Evolutionary conservation across 2,113 vertebrate genomes (phyloP).

Genomic region (Isichthys henryi): DNA sequence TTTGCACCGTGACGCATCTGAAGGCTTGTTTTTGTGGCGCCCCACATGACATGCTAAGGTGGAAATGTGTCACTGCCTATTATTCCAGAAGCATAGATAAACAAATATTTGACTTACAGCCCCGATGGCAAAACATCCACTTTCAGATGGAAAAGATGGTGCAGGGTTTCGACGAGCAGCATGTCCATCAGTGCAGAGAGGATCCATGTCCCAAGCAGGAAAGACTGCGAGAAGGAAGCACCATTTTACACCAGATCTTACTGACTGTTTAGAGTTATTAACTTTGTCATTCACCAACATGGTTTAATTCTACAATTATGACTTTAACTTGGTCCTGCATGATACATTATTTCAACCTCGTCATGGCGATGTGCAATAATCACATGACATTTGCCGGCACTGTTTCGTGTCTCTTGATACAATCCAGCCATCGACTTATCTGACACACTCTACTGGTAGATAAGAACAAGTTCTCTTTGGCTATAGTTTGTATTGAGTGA

Average conservation of each 20-base stretch:
- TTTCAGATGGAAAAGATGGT: slow-evolving; percentile 51
- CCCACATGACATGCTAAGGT: background rate
- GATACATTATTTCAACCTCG: background rate
- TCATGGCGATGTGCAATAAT: background rate
- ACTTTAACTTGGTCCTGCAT: background rate
- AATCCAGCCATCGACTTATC: background rate
- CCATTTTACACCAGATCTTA: background rate
- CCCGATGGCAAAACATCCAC: slow-evolving; percentile 62
- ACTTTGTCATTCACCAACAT: background rate
- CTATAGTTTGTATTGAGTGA: background rate
- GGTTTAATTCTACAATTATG: background rate
- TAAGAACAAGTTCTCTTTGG: background rate
- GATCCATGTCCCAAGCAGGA: slow-evolving; percentile 60
- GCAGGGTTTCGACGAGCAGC: slow-evolving; percentile 48
- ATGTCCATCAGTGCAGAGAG: slow-evolving; percentile 56
- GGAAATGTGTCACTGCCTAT: too few relatives aligned
- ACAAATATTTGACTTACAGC: slow-evolving; percentile 49
- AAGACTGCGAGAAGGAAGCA: slow-evolving; percentile 47
- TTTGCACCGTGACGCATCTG: background rate
- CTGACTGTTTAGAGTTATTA: background rate
- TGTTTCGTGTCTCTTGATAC: background rate
- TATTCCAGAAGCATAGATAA: background rate
- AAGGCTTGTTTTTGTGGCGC: background rate
- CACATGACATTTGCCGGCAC: background rate
- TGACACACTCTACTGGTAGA: background rate